Percentiles rank a stretch among this genome's conserved stretches.
Conservation (phyloP, 2,797 vertebrate species). For the Sebastes paucispinis region DNA sequence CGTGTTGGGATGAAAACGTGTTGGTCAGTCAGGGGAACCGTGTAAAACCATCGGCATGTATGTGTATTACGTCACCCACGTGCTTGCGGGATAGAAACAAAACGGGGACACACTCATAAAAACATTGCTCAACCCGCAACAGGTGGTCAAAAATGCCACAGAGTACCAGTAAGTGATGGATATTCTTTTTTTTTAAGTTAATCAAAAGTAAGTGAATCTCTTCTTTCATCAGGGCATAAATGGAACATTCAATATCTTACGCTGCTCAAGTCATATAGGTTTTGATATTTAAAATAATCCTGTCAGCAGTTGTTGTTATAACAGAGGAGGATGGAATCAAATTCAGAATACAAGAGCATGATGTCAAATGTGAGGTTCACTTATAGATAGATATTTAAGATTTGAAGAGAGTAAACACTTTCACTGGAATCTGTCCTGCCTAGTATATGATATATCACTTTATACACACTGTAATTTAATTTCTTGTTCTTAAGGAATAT, state of each 20-base stretch:
- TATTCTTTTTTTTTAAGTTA: background rate
- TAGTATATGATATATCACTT: background rate
- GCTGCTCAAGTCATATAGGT: background rate
- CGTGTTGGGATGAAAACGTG: too few relatives aligned
- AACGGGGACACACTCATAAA: too few relatives aligned
- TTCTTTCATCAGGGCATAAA: background rate
- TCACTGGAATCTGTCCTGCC: background rate
- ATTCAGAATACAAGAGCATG: background rate
- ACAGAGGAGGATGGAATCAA: background rate
- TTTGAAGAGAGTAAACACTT: background rate
- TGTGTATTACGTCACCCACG: rapidly evolving
- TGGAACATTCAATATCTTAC: background rate
- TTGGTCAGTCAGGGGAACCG: too few relatives aligned
- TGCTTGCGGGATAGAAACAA: too few relatives aligned
- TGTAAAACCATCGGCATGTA: too few relatives aligned
- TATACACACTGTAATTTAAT: background rate
- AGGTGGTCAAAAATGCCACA: background rate
- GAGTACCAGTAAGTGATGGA: background rate
- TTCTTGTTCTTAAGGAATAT: background rate
- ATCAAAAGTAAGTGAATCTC: background rate
- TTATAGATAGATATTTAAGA: background rate
- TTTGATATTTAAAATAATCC: background rate
- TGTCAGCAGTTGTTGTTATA: background rate
- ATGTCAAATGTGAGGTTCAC: background rate
- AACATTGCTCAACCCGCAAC: background rate